Evolutionary conservation across 2,888 invertebrate genomes (phyloP), one percentile per base, ranked within the genome.

Genomic region (Eustalomyia histrio): DNA sequence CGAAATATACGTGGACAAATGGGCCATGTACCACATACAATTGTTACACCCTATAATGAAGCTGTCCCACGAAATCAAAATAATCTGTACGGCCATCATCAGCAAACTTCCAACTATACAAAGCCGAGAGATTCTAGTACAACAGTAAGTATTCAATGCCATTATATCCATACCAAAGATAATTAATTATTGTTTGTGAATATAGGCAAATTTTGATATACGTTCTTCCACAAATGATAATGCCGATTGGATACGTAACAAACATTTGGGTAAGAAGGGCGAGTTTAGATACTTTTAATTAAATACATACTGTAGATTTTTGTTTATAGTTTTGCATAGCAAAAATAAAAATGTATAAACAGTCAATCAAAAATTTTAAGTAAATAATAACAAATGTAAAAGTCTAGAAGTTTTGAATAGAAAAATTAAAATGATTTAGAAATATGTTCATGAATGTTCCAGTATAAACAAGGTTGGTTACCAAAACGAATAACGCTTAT

Each of bases 21-120:
- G 84, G 96, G 98, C 83, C 98, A 99, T 91, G 99, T 99, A 85
- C 99, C 99, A 55, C 98, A 99, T 92, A 99, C 99, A 63, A 99
- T 99, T 89, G 97, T 97, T 55, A 94, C 95, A 29, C 93, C 94
- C 29, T 93, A 92, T 83, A 91, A 43, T 10, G 72, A 78, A 65
- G 64, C 90, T 90, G 18, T n/a, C 24, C 29, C 3, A 7, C 33
- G 72, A 2, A 72, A 24, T 17, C 72, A 67, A 5, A 72, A 24
- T 16, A 50, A 29, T 29, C 29, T 72, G 21, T 78, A 72, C 53
- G 47, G 43, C 8, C 58, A 33, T 16, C 65, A 72, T 33, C 47
- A 61, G 35, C 58, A 52, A 61, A 33, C 73, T 14, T 16, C 64
- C 8, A 69, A 29, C 55, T 65, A 55, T 17, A 16, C 33, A 10